Base-by-base conservation (phyloP, 1,140 invertebrate genomes). In the Asobara japonica region DNA sequence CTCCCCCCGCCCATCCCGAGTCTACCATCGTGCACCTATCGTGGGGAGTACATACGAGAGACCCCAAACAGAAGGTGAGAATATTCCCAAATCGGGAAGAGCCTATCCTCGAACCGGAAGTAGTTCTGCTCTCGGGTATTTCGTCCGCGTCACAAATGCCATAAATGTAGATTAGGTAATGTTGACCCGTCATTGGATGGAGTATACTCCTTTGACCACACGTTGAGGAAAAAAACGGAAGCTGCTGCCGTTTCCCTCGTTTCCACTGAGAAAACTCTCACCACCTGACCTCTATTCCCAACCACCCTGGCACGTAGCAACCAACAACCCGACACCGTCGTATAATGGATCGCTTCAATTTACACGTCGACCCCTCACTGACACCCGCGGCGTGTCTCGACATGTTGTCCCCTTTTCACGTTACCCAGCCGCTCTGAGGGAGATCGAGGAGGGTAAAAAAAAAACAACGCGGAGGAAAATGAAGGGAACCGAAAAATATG, bases 321-420 rank as follows among this genome's bases (percentile, higher is more conserved):
- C 68, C 71, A 36, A 64, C 56, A 36, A 71, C 62, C 20, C 60
- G 27, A 65, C 38, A 27, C 27, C 60, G 3, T 61, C 45, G 56
- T 78, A 78, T 78, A 78, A 78, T 77, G 74, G 77, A 78, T 78
- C 76, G 76, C 74, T 77, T 78, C 77, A 78, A 78, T 78, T 78
- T 78, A 78, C 77, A 74, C 76, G 74, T 69, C 77, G 69, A 65
- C 70, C 31, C n/a, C 33, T 41, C 45, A 48, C 66, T 45, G 22
- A 72, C 45, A 48, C 41, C 41, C 68, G 72, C 51, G 20, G 65
- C 56, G 51, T 56, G 51, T 56, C 51, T 56, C 51, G 51, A 56
- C 51, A 27, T 56, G 51, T 56, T 56, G 20, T n/a, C 51, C 51
- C 51, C 51, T 56, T 71, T 64, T 45, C 51, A 62, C 60, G 29